Conservation (phyloP, 2,888 invertebrate species). For the Perizoma flavofasciatum region DNA sequence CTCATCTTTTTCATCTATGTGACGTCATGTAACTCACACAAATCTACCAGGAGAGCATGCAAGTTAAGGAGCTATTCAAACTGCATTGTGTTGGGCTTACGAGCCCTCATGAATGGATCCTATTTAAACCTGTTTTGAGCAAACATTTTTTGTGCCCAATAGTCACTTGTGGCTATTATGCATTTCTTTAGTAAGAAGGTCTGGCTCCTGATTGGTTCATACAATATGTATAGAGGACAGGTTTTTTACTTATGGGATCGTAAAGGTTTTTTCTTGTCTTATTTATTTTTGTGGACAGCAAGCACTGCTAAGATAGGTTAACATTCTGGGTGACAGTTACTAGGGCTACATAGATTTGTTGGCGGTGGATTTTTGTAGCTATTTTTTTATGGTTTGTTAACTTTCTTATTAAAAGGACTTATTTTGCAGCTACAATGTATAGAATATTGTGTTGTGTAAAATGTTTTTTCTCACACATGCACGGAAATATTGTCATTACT, state of each 20-base stretch:
- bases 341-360: slow-evolving; percentile 26
- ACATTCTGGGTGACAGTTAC: slow-evolving; percentile 34
- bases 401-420: too few species aligned
- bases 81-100: slow-evolving; percentile 44
- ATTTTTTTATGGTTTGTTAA: too few species aligned
- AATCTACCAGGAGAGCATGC: slow-evolving; percentile 58
- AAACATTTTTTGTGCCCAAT: slow-evolving; percentile 37
- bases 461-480: too few species aligned
- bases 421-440: too few species aligned
- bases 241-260: slow-evolving; percentile 9
- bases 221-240: slow-evolving; percentile 26
- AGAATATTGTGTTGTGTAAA: too few species aligned
- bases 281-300: slow-evolving; percentile 16
- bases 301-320: slow-evolving; percentile 16
- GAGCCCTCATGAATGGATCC: slow-evolving; percentile 30
- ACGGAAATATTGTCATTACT: too few species aligned
- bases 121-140: slow-evolving; percentile 33
- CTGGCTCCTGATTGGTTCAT: slow-evolving; percentile 33
- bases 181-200: slow-evolving; percentile 24
- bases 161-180: slow-evolving; percentile 15
- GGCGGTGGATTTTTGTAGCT: slow-evolving; percentile 1
- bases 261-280: slow-evolving; percentile 18
- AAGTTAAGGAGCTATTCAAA: slow-evolving; percentile 38
- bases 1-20: slow-evolving; percentile 28
- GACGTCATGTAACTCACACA: slow-evolving; percentile 53